Percentiles rank a stretch among this genome's conserved stretches.
These are phyloP conservation scores for Allacma fusca DNA, from an alignment of 2,888 invertebrate species.

Conservation along the genomic window DNA sequence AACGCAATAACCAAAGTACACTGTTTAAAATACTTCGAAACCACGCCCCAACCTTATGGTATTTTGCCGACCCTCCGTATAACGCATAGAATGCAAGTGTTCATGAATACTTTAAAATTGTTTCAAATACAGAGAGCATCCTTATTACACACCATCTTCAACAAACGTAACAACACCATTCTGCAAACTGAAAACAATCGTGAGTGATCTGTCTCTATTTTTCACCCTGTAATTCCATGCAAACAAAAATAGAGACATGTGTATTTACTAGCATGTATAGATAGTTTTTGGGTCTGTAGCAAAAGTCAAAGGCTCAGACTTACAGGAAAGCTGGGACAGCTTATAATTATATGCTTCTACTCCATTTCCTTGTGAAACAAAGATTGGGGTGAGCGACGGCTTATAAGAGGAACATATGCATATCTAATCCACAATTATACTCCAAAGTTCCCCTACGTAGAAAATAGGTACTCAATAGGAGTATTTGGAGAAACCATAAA, in stretches of 20 bases:
- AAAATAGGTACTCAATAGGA: neutral
- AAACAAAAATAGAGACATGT: slow-evolving; percentile 17
- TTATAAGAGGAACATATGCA: slow-evolving; percentile 2
- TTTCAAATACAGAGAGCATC: neutral
- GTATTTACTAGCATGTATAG: neutral
- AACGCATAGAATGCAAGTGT: slow-evolving; percentile 1
- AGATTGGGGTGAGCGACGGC: slow-evolving; percentile 7
- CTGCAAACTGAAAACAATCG: slow-evolving; percentile 15
- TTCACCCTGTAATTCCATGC: slow-evolving; percentile 19
- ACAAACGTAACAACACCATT: slow-evolving; percentile 8
- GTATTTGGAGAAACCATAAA: slow-evolving; percentile 9
- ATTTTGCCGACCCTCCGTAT: slow-evolving; percentile 12
- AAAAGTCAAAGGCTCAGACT: no score
- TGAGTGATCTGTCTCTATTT: slow-evolving; percentile 33
- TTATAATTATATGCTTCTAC: neutral
- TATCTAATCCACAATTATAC: slow-evolving; percentile 1
- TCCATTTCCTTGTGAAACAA: slow-evolving; percentile 6
- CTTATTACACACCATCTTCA: slow-evolving; percentile 2
- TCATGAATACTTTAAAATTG: slow-evolving; percentile 16
- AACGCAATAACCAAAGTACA: slow-evolving; percentile 10
- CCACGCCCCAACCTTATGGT: slow-evolving; percentile 16
- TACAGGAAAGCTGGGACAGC: no score
- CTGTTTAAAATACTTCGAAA: slow-evolving; percentile 2
- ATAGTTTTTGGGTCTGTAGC: neutral
- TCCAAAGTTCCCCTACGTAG: neutral